phyloP scores from a whole-genome alignment of 2,113 vertebrate species.

The Cryptotis parvus region DNA sequence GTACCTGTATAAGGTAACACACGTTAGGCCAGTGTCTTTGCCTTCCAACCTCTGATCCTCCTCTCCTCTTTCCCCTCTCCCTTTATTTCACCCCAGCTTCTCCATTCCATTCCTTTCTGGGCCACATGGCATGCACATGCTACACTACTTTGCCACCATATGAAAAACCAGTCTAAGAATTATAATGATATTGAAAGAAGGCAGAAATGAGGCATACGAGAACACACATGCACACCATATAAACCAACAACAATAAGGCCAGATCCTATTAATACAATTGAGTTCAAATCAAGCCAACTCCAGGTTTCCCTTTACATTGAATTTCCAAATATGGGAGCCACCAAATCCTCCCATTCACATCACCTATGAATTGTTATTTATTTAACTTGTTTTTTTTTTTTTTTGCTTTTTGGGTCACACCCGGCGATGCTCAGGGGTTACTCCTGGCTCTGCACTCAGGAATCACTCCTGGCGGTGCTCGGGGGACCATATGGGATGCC shows the following conservation, averaged over 20 bases:
- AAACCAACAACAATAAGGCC: not conserved
- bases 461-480: too few relatives aligned
- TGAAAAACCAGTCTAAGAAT: not conserved
- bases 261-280: not conserved
- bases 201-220: not conserved
- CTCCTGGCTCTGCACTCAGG: too few relatives aligned
- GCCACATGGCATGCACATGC: not conserved
- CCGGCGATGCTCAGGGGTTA: too few relatives aligned
- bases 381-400: too few relatives aligned
- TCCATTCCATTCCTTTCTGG: not conserved
- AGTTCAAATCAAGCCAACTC: not conserved
- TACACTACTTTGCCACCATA: not conserved
- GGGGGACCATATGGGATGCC: too few relatives aligned
- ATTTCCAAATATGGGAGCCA: conserved; percentile 22
- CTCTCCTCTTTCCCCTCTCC: not conserved
- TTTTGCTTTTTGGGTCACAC: too few relatives aligned
- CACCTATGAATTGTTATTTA: not conserved
- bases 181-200: not conserved
- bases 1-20: not conserved
- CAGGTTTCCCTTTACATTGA: not conserved
- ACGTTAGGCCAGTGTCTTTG: not conserved
- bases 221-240: not conserved
- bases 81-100: not conserved
- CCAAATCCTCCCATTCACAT: not conserved
- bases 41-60: not conserved